Evolutionary conservation across 1,140 invertebrate genomes (phyloP).

Genomic region (Nephila pilipes): DNA sequence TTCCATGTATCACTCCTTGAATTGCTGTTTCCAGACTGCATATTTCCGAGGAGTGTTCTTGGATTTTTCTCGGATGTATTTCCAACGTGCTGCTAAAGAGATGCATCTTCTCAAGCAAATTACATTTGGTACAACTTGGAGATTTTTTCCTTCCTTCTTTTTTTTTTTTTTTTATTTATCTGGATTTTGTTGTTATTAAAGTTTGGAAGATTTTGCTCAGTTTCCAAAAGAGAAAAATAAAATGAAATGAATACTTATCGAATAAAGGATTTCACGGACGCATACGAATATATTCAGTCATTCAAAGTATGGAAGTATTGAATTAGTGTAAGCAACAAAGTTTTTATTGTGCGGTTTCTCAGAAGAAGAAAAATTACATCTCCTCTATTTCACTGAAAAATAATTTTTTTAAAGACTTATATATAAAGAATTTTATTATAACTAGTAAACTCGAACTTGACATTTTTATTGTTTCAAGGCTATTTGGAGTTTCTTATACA

Average conservation of each 20-base stretch:
- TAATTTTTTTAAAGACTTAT: too few species aligned
- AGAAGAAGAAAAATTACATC: too few species aligned
- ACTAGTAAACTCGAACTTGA: too few species aligned
- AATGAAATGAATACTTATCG: neutral
- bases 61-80: neutral
- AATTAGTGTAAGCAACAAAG: neutral
- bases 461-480: too few species aligned
- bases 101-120: neutral
- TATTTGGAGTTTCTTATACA: too few species aligned
- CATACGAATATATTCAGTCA: neutral
- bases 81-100: constrained; percentile 29
- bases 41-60: constrained; percentile 25
- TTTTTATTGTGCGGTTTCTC: too few species aligned
- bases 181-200: constrained; percentile 14
- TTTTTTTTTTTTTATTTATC: neutral
- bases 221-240: neutral
- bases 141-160: neutral
- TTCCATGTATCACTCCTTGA: constrained; percentile 6
- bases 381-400: too few species aligned
- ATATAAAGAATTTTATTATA: too few species aligned
- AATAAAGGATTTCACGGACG: neutral
- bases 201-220: constrained; percentile 14
- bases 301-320: neutral
- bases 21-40: constrained; percentile 19
- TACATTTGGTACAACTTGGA: neutral